Conservation (phyloP, 2,797 vertebrate species). For the Darevskia mixta region DNA sequence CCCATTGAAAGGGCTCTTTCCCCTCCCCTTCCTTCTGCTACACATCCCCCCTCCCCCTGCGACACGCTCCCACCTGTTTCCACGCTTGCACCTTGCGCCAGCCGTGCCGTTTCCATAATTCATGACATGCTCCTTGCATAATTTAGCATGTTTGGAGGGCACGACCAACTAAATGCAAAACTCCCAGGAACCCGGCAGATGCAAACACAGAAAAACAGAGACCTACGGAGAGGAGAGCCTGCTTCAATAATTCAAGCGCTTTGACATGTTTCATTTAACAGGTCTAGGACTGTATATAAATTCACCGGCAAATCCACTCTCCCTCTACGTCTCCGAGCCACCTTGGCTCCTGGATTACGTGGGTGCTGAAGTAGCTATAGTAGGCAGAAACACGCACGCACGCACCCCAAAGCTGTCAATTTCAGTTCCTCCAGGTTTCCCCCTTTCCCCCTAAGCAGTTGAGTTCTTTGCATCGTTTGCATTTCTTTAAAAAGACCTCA, state of each 20-base stretch:
- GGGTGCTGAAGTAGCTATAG: no score
- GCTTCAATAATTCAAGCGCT: slow-evolving; percentile 41
- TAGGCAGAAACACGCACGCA: neutral
- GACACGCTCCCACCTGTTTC: slow-evolving; percentile 28
- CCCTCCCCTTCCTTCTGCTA: neutral
- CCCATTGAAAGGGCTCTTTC: neutral
- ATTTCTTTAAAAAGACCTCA: neutral
- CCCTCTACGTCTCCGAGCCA: neutral
- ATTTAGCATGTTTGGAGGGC: slow-evolving; percentile 27
- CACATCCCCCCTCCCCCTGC: neutral
- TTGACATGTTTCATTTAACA: slow-evolving; percentile 51
- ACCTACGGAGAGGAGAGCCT: neutral
- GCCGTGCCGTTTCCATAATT: slow-evolving; percentile 51
- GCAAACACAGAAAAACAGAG: neutral
- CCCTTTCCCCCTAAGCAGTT: no score
- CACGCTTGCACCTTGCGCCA: neutral
- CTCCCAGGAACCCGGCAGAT: slow-evolving; percentile 4
- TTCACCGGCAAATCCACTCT: neutral
- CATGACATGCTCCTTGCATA: slow-evolving; percentile 29
- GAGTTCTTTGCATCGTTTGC: neutral
- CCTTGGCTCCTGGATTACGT: neutral
- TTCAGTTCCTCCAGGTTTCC: no score
- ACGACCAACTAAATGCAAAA: slow-evolving; percentile 22
- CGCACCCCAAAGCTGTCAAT: no score
- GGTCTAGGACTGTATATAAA: neutral